Conservation (phyloP, 2,888 invertebrate genomes). For the Hemithea aestivaria region DNA sequence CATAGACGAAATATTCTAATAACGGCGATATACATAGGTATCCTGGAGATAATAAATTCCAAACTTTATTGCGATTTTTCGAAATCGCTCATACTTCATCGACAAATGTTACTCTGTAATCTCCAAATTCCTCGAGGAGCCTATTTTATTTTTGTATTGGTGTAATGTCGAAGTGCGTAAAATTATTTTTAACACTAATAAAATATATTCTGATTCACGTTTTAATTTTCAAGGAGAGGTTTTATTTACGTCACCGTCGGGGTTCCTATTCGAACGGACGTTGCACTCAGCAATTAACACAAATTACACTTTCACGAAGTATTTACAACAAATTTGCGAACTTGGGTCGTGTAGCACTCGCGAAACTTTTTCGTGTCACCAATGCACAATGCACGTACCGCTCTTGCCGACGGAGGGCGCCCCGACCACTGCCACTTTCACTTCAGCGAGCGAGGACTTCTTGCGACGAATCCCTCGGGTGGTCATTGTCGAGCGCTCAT, state of each 20-base stretch:
- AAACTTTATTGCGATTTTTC: conserved; percentile 30
- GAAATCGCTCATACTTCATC: conserved; percentile 26
- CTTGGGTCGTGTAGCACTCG: conserved; percentile 18
- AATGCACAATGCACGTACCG: conserved; percentile 81
- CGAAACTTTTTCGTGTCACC: conserved; percentile 1
- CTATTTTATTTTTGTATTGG: conserved; percentile 32
- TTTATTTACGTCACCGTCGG: conserved; percentile 10
- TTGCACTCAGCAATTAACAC: no score
- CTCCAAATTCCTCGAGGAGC: conserved; percentile 27
- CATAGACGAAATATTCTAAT: no score
- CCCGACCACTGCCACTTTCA: conserved; percentile 94
- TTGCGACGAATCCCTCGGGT: conserved; percentile 91
- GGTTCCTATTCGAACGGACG: no score
- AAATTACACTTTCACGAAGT: no score
- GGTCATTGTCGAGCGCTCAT: conserved; percentile 74
- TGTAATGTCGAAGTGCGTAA: conserved; percentile 18
- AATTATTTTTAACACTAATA: conserved; percentile 17
- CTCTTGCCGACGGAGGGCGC: conserved; percentile 95
- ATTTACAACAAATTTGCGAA: conserved; percentile 3
- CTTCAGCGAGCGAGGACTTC: conserved; percentile 93
- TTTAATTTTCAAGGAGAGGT: conserved; percentile 13
- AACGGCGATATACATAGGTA: no score
- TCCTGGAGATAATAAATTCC: no score
- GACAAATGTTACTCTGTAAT: no score
- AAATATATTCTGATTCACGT: conserved; percentile 12